These are phyloP conservation scores for Cydia pomonella DNA, from an alignment of 1,140 invertebrate genomes.

Conservation along the genomic window DNA sequence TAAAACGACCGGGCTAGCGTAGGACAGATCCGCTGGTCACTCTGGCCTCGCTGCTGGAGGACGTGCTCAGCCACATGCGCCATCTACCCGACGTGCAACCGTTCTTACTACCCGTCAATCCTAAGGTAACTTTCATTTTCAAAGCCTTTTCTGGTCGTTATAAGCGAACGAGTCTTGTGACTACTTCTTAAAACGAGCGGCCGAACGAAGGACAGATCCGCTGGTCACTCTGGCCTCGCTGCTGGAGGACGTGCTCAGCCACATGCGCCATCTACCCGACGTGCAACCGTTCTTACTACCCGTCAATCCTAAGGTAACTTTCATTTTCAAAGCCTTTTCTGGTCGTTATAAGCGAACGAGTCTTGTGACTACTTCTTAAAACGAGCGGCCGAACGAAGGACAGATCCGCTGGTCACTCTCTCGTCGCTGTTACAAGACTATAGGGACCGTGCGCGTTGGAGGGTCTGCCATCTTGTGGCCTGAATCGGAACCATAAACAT, in stretches of 20 bases:
- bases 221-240: constrained; percentile 96
- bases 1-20: constrained; percentile 55
- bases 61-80: constrained; percentile 96
- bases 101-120: constrained; percentile 97
- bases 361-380: constrained; percentile 26
- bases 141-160: neutral
- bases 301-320: constrained; percentile 92
- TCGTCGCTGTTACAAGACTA: too few relatives aligned
- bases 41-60: constrained; percentile 94
- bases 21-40: constrained; percentile 97
- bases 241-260: constrained; percentile 95
- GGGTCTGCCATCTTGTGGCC: too few relatives aligned
- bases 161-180: neutral
- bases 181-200: neutral
- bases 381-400: too few relatives aligned
- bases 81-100: constrained; percentile 95
- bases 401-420: too few relatives aligned
- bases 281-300: constrained; percentile 96
- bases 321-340: too few relatives aligned
- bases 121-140: constrained; percentile 83
- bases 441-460: too few relatives aligned
- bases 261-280: constrained; percentile 95
- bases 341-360: too few relatives aligned
- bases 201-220: constrained; percentile 81
- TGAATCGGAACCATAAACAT: too few relatives aligned